Evolutionary conservation across 2,797 vertebrate genomes (phyloP), one percentile per base, ranked within the genome.

Genomic region (Xerus rutilus): DNA sequence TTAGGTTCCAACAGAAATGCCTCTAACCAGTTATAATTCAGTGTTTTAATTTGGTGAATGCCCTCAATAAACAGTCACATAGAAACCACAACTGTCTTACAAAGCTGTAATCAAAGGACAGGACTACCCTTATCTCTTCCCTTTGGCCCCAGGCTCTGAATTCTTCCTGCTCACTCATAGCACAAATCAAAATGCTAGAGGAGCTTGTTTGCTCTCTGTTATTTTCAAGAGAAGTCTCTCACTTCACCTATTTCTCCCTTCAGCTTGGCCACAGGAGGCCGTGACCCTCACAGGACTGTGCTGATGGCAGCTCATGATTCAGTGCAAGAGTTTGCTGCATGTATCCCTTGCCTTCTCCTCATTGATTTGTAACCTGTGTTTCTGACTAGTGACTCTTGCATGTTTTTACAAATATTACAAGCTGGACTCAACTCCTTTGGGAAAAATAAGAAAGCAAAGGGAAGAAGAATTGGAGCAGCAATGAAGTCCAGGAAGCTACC

Each of bases 351-450:
- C 57, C 43, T 57, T 52, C 7, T 30, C 10, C 78, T 73, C 45
- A 28, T 5, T 54, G 62, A 88, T 95, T 91, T 94, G 78, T 67
- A 25, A 72, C 73, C 86, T 35, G 0, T 43, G 28, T 45, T 82
- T 88, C 69, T 93, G 28, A 87, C 23, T 30, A 52, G n/a, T 49
- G 39, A 65, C 59, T 32, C 39, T 64, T 59, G 32, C n/a, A 15
- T 32, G 2, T 59, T 85, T 64, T n/a, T n/a, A 52, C 28, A 39
- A 30, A 73, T 39, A 72, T n/a, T 70, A 59, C 45, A 74, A 5
- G 1, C n/a, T 67, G n/a, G 10, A 64, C 7, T 74, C 11, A 69
- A 45, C 47, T 7, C n/a, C 89, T 88, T 86, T 20, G 12, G 59
- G 18, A 18, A 18, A 21, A 57, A 14, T 2, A 92, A 92, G 81